Conservation (phyloP, 2,888 invertebrate species). For the Tinea trinotella region DNA sequence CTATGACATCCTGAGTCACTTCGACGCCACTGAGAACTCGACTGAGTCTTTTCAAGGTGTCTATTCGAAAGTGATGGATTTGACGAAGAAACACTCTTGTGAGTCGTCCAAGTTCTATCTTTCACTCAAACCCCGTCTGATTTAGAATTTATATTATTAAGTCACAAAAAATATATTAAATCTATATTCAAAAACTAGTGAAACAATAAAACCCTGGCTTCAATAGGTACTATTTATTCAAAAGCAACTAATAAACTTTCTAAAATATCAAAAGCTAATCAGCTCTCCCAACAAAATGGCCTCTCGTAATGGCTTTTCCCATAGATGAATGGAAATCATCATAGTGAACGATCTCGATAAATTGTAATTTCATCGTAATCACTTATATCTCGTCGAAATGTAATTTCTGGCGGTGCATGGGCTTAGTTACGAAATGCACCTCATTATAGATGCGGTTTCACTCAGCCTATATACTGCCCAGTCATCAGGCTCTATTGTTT, state of each 20-base stretch:
- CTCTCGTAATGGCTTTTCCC: constrained; percentile 30
- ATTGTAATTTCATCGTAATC: constrained; percentile 48
- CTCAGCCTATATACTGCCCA: neutral
- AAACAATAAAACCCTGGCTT: no score
- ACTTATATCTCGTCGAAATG: constrained; percentile 33
- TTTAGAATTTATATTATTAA: no score
- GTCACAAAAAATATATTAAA: no score
- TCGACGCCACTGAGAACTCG: no score
- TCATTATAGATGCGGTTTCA: constrained; percentile 26
- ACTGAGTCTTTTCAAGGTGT: no score
- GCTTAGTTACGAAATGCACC: constrained; percentile 27
- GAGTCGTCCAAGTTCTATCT: no score
- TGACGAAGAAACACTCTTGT: no score
- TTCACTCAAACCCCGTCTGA: no score
- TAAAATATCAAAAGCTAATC: constrained; percentile 21
- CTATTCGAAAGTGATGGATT: no score
- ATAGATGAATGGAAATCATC: constrained; percentile 35
- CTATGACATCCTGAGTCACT: no score
- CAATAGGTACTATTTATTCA: no score
- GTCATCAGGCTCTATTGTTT: constrained; percentile 29
- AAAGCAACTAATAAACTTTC: constrained; percentile 20
- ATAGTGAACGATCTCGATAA: constrained; percentile 37
- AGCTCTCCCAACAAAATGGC: constrained; percentile 17
- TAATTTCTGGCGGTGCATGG: constrained; percentile 36
- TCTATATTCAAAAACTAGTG: no score